Conservation (phyloP, 2,797 vertebrate genomes). For the Coracias cyanogaster region DNA sequence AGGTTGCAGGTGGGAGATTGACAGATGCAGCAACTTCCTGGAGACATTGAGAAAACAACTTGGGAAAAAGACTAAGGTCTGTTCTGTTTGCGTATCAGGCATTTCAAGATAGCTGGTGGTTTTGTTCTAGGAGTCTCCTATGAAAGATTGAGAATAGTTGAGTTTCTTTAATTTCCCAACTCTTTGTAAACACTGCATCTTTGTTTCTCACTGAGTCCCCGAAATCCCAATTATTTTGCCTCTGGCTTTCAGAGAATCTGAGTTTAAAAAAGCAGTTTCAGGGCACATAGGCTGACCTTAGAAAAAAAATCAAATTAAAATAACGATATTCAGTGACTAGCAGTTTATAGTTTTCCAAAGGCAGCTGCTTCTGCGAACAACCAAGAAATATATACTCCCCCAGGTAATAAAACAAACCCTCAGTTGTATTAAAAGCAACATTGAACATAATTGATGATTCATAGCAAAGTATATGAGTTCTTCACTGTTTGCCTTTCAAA, state of each 20-base stretch:
- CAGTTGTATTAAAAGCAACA: neutral
- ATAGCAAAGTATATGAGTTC: neutral
- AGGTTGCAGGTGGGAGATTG: neutral
- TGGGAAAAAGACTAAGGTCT: neutral
- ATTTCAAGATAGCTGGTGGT: neutral
- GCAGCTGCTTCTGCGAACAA: neutral
- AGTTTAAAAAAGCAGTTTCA: neutral
- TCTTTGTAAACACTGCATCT: neutral
- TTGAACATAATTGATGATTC: neutral
- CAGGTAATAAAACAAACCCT: neutral
- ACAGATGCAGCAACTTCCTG: neutral
- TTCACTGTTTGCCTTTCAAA: neutral
- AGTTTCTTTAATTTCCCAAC: neutral
- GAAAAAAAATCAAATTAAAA: neutral
- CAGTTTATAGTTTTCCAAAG: neutral
- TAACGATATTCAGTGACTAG: neutral
- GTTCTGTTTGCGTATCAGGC: neutral
- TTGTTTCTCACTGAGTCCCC: neutral
- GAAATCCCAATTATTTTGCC: neutral
- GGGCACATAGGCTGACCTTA: accelerated
- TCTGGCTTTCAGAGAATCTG: neutral
- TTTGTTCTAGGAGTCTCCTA: neutral
- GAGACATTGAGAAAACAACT: neutral
- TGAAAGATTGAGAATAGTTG: neutral
- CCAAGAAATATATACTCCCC: neutral